Percentiles rank a stretch among this genome's conserved stretches.
Evolutionary conservation across 2,113 vertebrate genomes (phyloP).

Genomic region (Mustelus asterias): DNA sequence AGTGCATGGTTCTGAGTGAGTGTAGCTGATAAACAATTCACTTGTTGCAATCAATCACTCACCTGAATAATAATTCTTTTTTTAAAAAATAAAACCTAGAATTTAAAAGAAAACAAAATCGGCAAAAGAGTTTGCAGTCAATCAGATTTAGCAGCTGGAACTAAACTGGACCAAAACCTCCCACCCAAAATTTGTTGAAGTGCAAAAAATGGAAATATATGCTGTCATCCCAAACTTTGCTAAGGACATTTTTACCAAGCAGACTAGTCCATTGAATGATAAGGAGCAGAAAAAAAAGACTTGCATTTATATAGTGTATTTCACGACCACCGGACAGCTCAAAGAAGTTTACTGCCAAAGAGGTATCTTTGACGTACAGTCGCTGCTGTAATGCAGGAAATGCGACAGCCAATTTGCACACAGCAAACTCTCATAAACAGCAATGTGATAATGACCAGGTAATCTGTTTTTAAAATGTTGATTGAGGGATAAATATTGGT

Average conservation of each 20-base stretch:
- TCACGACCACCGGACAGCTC: neutral
- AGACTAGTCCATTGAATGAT: neutral
- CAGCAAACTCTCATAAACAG: neutral
- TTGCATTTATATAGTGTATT: neutral
- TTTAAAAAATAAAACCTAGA: neutral
- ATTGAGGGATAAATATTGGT: neutral
- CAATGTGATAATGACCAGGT: neutral
- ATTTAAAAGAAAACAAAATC: neutral
- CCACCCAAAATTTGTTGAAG: neutral
- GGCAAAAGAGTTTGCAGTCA: neutral
- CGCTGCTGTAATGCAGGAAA: neutral
- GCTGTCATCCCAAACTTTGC: conserved; percentile 17
- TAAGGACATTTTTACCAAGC: conserved; percentile 6
- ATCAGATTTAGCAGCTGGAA: neutral
- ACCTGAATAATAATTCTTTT: neutral
- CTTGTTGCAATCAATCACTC: neutral
- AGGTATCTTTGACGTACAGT: neutral
- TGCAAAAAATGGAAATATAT: neutral
- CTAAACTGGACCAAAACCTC: conserved; percentile 16
- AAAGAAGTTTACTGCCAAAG: neutral
- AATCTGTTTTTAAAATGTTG: neutral
- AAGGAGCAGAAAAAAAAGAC: neutral
- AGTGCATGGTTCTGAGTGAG: neutral
- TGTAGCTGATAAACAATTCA: neutral
- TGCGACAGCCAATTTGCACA: too few species aligned